Conservation (phyloP, 2,113 vertebrate species). For the Seriola quinqueradiata region DNA sequence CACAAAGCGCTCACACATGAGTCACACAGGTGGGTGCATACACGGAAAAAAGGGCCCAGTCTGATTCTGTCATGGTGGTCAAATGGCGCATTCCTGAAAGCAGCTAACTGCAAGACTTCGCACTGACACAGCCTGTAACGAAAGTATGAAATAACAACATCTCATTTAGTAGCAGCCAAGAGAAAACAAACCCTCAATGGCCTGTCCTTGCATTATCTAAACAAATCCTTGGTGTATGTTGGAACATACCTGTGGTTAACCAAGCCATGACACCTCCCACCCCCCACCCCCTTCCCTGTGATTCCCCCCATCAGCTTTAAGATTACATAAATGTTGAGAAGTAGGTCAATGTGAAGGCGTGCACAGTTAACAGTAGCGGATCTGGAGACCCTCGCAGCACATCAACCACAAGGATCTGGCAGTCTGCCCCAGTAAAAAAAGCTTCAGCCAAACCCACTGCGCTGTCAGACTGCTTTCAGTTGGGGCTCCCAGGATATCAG, state of each 20-base stretch:
- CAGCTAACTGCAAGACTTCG: conserved; percentile 9
- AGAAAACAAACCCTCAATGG: conserved; percentile 66
- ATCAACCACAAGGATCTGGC: conserved; percentile 68
- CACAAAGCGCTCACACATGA: conserved; percentile 16
- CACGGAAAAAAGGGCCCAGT: conserved; percentile 7
- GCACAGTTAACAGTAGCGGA: conserved; percentile 68
- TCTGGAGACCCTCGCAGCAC: conserved; percentile 66
- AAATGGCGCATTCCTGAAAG: conserved; percentile 47
- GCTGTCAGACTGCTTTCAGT: conserved; percentile 52
- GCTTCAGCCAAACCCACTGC: conserved; percentile 51
- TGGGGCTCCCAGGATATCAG: conserved; percentile 69
- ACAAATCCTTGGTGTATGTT: conserved; percentile 66
- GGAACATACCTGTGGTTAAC: conserved; percentile 80
- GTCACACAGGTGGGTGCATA: conserved; percentile 38
- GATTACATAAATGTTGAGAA: conserved; percentile 78
- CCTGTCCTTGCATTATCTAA: conserved; percentile 61
- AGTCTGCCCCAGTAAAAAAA: conserved; percentile 45
- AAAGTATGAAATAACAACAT: conserved; percentile 62
- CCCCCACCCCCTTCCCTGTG: not conserved
- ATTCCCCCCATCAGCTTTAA: conserved; percentile 38
- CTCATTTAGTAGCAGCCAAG: conserved; percentile 60
- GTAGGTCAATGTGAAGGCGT: conserved; percentile 71
- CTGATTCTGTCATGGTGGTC: conserved; percentile 36
- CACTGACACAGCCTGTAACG: conserved; percentile 44
- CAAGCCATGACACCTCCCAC: conserved; percentile 64